These are phyloP conservation scores for Manduca sexta DNA, from an alignment of 1,140 invertebrate species.

Conservation along the genomic window DNA sequence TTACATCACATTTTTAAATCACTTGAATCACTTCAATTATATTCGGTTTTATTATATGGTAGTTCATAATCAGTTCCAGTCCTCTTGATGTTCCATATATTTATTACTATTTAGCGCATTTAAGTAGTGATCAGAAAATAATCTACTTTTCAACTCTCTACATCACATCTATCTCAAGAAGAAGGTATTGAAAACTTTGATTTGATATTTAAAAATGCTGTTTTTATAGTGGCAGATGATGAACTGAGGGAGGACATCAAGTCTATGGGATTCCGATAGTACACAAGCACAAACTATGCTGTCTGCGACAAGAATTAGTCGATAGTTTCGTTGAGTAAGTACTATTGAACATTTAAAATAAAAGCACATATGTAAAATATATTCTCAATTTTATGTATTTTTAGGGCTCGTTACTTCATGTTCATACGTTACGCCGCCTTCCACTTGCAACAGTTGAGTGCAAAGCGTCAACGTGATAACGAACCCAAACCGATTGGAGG, in stretches of 20 bases:
- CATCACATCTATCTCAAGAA: no score
- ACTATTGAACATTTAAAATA: constrained; percentile 1
- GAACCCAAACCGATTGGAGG: constrained; percentile 58
- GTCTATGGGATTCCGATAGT: constrained; percentile 92
- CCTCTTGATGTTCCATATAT: no score
- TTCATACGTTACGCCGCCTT: constrained; percentile 97
- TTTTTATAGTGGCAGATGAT: constrained; percentile 83
- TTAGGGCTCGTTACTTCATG: constrained; percentile 89
- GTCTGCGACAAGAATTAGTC: constrained; percentile 95
- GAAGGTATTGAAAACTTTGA: no score
- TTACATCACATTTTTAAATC: no score
- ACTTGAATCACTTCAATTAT: no score
- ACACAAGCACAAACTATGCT: constrained; percentile 97
- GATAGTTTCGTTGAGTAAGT: constrained; percentile 95
- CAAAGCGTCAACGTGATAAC: constrained; percentile 63
- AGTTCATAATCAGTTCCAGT: no score
- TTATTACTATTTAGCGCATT: no score
- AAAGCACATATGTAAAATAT: neutral
- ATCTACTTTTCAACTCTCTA: no score
- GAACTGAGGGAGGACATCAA: constrained; percentile 89
- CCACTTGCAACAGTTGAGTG: constrained; percentile 91
- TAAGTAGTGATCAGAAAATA: no score
- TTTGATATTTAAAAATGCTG: no score
- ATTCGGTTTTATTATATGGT: no score
- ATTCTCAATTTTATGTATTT: constrained; percentile 7